Evolutionary conservation across 2,797 vertebrate species (phyloP), one percentile per base, ranked within the genome.

Genomic region (Poeciliopsis paucimaculata): DNA sequence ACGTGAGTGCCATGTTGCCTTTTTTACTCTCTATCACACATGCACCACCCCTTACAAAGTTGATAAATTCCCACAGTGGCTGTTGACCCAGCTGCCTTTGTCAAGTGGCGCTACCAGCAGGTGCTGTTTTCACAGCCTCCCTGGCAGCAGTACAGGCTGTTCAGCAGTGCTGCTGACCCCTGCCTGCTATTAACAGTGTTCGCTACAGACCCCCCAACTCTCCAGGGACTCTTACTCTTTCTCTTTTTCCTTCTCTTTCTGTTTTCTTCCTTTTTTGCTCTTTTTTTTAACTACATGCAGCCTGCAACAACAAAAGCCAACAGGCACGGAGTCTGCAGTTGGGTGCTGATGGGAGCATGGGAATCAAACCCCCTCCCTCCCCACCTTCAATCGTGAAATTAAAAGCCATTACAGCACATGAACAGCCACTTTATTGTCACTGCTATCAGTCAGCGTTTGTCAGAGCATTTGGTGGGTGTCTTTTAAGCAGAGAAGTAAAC

Each of bases 21-120:
- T 90, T 86, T 92, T 85, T 84, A 72, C 85, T 91, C 87, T 84
- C 85, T 90, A 88, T 87, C 90, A 84, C 91, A 89, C 90, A 87
- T 89, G 78, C 85, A 88, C 86, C 91, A 92, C 89, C 94, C 97
- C 97, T 95, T 97, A 96, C 96, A 96, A 94, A 97, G 96, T 97
- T 97, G 97, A 98, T 97, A 96, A 97, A 98, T 98, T 98, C 97
- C 97, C 97, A 97, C 97, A 97, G 97, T 96, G 98, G 97, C 97
- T 98, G 97, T 99, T 99, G 98, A 98, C 97, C 98, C 98, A 99
- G 98, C 98, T 99, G 98, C 97, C 97, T 96, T 96, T 96, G 96
- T 96, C 97, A 96, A 97, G 97, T 96, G 96, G 96, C 95, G 96
- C 95, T 96, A 96, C 94, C 96, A 96, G 97, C 97, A 98, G 98